Evolutionary conservation across 1,140 invertebrate genomes (phyloP).

Genomic region (Planococcus citri): DNA sequence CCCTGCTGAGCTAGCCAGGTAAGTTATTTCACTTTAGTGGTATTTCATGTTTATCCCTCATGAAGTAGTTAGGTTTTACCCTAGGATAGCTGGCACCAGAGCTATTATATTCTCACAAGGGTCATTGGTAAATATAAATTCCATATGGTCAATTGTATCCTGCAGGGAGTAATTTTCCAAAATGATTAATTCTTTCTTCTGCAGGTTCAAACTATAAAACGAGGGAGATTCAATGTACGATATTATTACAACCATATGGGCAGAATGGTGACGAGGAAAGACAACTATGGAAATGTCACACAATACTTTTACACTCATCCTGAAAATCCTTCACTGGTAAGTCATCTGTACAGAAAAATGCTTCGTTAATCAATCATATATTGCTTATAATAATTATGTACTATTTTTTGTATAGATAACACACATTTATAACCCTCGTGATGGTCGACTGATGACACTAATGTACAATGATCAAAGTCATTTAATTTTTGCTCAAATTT

Average conservation of each 20-base stretch:
- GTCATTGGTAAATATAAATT: constrained; percentile 41
- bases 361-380: constrained; percentile 30
- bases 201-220: constrained; percentile 58
- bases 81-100: no score
- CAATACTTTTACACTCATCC: constrained; percentile 95
- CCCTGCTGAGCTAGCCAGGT: no score
- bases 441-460: constrained; percentile 77
- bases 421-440: constrained; percentile 83
- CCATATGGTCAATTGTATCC: no score
- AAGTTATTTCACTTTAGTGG: no score
- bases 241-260: constrained; percentile 89
- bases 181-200: constrained; percentile 13
- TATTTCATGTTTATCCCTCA: no score
- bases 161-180: neutral
- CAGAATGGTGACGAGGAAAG: constrained; percentile 70
- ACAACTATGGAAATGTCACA: constrained; percentile 85
- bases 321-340: constrained; percentile 64
- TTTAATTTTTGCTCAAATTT: constrained; percentile 80
- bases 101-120: no score
- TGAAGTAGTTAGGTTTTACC: no score
- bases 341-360: constrained; percentile 32
- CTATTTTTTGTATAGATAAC: no score
- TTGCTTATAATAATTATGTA: neutral
- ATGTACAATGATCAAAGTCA: constrained; percentile 84
- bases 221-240: constrained; percentile 77